Evolutionary conservation across 2,888 invertebrate genomes (phyloP).

Genomic region (Steinernema hermaphroditum): DNA sequence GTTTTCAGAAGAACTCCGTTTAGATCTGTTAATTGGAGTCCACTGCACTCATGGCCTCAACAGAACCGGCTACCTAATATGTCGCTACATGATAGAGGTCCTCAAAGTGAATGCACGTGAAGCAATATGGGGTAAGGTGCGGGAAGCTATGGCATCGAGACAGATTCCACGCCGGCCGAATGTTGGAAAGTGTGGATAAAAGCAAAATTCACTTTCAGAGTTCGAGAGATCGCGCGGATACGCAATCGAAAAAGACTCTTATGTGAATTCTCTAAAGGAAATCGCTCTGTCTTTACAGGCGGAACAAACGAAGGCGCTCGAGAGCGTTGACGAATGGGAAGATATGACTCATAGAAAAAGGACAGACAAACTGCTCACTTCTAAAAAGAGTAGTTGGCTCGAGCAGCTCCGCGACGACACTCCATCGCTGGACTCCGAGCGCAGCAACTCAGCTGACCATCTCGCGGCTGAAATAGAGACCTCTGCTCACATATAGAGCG

Average conservation of each 20-base stretch:
- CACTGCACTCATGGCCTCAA: slow-evolving; percentile 72
- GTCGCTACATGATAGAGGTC: slow-evolving; percentile 67
- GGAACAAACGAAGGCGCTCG: neutral
- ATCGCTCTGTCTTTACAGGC: neutral
- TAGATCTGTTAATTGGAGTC: slow-evolving; percentile 69
- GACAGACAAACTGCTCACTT: neutral
- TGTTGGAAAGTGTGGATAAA: neutral
- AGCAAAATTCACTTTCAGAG: slow-evolving; percentile 56
- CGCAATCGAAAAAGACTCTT: slow-evolving; percentile 68
- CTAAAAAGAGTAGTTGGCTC: neutral
- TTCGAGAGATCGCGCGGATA: slow-evolving; percentile 69
- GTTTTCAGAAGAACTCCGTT: slow-evolving; percentile 38
- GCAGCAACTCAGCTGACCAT: no score
- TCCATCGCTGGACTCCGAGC: no score
- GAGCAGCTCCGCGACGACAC: neutral
- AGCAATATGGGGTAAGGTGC: slow-evolving; percentile 56
- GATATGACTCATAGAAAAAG: neutral
- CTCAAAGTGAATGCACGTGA: slow-evolving; percentile 57
- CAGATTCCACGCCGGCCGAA: no score
- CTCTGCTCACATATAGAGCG: no score
- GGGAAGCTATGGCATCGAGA: neutral
- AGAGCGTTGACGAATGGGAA: neutral
- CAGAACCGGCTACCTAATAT: slow-evolving; percentile 70
- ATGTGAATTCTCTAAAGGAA: slow-evolving; percentile 50
- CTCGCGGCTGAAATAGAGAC: no score